These are phyloP conservation scores for Anolis carolinensis DNA, from an alignment of 2,113 vertebrate species.

Conservation along the genomic window DNA sequence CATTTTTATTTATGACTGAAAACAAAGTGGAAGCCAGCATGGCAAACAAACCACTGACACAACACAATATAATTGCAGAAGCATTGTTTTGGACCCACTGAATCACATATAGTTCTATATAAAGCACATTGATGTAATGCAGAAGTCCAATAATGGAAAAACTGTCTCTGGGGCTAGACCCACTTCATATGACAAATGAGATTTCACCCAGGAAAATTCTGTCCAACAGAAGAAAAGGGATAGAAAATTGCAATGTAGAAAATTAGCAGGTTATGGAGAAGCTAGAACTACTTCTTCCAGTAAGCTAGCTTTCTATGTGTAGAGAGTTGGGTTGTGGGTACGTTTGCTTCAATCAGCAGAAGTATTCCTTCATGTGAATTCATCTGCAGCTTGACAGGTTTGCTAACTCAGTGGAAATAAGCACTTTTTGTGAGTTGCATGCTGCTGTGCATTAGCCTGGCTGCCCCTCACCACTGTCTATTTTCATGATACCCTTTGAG, in stretches of 20 bases:
- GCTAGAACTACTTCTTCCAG: not conserved
- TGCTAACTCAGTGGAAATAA: not conserved
- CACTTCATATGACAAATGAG: not conserved
- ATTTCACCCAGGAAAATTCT: not conserved
- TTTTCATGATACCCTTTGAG: not conserved
- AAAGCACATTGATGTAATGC: too few relatives aligned
- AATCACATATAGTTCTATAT: too few relatives aligned
- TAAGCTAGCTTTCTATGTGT: not conserved
- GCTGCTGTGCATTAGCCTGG: not conserved
- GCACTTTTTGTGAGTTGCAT: not conserved
- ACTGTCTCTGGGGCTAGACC: too few relatives aligned
- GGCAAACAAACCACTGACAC: too few relatives aligned
- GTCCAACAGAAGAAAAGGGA: not conserved
- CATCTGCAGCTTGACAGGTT: not conserved
- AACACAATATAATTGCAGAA: too few relatives aligned
- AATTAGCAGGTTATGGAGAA: not conserved
- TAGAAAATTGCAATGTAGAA: not conserved
- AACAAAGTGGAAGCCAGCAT: too few relatives aligned
- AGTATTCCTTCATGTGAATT: not conserved
- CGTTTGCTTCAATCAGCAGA: not conserved
- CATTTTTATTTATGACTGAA: too few relatives aligned
- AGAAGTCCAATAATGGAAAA: too few relatives aligned
- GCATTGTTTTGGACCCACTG: too few relatives aligned
- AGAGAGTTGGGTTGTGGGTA: not conserved
- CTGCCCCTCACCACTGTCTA: not conserved